Percentiles rank a stretch among this genome's conserved stretches.
These are phyloP conservation scores for Taenaris catops DNA, from an alignment of 2,888 invertebrate species.

Conservation along the genomic window DNA sequence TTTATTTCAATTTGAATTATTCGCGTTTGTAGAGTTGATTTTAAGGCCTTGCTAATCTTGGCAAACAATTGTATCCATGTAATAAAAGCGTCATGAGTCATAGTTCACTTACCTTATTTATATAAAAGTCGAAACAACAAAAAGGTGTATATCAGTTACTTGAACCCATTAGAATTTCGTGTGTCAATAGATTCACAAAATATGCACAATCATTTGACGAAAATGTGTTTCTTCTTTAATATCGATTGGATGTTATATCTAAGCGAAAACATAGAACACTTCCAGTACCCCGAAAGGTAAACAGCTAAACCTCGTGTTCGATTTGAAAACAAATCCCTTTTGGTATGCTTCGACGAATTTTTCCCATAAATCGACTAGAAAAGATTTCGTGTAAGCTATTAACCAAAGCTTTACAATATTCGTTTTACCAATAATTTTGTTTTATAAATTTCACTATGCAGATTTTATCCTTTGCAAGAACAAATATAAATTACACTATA, in stretches of 20 bases:
- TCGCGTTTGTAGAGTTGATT: too few relatives aligned
- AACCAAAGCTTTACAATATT: slow-evolving; percentile 2
- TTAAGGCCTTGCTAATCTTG: slow-evolving; percentile 3
- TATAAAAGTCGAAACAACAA: slow-evolving; percentile 24
- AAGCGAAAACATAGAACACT: slow-evolving; percentile 40
- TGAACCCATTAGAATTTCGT: slow-evolving; percentile 42
- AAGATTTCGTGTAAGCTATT: slow-evolving; percentile 29
- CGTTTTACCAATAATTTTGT: slow-evolving; percentile 5
- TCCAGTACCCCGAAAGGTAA: slow-evolving; percentile 39
- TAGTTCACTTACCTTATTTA: slow-evolving; percentile 31
- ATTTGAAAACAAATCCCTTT: slow-evolving; percentile 17
- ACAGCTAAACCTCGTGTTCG: slow-evolving; percentile 32
- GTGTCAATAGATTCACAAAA: slow-evolving; percentile 44
- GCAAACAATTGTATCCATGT: slow-evolving; percentile 7
- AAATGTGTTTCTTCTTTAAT: slow-evolving; percentile 43
- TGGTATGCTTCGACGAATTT: slow-evolving; percentile 18
- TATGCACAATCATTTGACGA: slow-evolving; percentile 62
- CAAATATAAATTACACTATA: slow-evolving; percentile 5
- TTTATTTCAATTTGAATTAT: too few relatives aligned
- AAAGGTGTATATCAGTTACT: slow-evolving; percentile 26
- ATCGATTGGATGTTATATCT: slow-evolving; percentile 48
- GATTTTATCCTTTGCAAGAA: slow-evolving; percentile 5
- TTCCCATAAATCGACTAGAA: slow-evolving; percentile 21
- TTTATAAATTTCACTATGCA: not conserved
- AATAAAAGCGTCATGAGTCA: slow-evolving; percentile 7